These are phyloP conservation scores for Periophthalmus modestus DNA, from an alignment of 2,113 vertebrate genomes.

Conservation along the genomic window DNA sequence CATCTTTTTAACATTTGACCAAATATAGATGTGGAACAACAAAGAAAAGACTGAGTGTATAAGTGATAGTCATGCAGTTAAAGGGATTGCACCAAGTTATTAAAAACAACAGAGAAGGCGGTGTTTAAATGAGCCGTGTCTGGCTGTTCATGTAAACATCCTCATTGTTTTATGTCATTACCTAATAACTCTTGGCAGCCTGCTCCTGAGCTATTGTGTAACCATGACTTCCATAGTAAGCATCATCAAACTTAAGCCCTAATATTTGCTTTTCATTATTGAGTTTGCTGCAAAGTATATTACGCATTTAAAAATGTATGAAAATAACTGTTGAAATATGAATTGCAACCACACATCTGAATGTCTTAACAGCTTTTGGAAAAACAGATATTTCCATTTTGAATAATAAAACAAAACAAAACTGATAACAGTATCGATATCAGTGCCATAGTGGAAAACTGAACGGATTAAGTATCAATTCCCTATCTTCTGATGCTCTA, in stretches of 20 bases:
- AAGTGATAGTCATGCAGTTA: background rate
- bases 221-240: constrained; percentile 10
- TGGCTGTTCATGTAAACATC: constrained; percentile 49
- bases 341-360: too few species aligned
- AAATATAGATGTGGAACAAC: background rate
- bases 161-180: constrained; percentile 59
- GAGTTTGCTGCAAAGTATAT: background rate
- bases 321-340: too few species aligned
- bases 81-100: background rate
- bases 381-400: too few species aligned
- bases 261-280: background rate
- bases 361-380: too few species aligned
- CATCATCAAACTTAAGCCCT: background rate
- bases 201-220: constrained; percentile 32
- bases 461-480: too few species aligned
- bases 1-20: background rate
- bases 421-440: too few species aligned
- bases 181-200: constrained; percentile 48
- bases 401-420: too few species aligned
- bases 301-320: too few species aligned
- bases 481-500: too few species aligned
- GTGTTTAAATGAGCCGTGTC: background rate
- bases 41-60: background rate
- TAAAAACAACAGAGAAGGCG: constrained; percentile 1
- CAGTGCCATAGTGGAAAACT: too few species aligned